phyloP scores from a whole-genome alignment of 2,113 vertebrate species.

The Suricata suricatta region DNA sequence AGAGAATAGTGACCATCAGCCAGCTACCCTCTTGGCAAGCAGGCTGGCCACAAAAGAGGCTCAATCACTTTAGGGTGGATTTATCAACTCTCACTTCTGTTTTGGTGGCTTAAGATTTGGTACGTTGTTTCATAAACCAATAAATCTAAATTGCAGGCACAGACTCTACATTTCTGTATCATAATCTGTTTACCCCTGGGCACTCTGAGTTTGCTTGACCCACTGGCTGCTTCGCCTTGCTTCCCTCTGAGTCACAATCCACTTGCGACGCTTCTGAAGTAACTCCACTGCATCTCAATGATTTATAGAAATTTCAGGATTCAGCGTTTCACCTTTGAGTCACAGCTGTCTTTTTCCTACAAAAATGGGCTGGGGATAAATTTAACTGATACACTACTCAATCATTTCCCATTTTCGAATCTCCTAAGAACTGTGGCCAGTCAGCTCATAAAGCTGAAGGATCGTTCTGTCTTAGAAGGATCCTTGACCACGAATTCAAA shows the following conservation, averaged over 20 bases:
- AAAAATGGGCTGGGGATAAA: not conserved
- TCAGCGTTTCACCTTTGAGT: not conserved
- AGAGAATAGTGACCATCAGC: fast-evolving
- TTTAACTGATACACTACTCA: not conserved
- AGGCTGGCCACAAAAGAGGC: not conserved
- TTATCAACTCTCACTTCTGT: not conserved
- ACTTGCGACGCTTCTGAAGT: not conserved
- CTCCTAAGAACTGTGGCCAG: not conserved
- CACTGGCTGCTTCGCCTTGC: not conserved
- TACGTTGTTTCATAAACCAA: not conserved
- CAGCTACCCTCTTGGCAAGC: not conserved
- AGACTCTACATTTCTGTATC: not conserved
- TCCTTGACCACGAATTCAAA: not conserved
- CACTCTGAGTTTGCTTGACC: not conserved
- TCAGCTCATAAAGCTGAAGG: not conserved
- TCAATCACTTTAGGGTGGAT: not conserved
- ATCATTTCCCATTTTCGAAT: not conserved
- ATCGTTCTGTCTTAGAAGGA: not conserved
- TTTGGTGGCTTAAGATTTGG: not conserved
- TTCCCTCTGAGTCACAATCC: not conserved
- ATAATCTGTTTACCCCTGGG: not conserved
- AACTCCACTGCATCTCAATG: not conserved
- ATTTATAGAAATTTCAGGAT: not conserved
- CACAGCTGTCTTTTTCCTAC: not conserved
- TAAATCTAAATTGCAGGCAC: not conserved